phyloP scores from a whole-genome alignment of 2,113 vertebrate genomes.

The Gavialis gangeticus region DNA sequence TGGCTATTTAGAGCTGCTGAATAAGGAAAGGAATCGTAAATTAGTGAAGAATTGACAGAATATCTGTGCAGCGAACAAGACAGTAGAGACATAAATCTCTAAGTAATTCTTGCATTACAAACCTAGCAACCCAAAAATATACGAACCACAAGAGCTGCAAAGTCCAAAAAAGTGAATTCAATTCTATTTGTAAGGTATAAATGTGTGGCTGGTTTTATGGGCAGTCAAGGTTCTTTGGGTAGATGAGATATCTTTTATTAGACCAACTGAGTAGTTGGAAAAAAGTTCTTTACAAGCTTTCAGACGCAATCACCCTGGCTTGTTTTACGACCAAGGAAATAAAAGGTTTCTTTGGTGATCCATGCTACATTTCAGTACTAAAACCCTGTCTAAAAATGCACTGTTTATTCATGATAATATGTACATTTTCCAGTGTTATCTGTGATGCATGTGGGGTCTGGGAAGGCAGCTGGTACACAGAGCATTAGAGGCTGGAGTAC shows the following conservation, averaged over 20 bases:
- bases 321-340: not conserved
- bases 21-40: not conserved
- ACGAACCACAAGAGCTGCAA: not conserved
- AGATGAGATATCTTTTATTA: too few relatives aligned
- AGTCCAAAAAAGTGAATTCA: not conserved
- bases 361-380: not conserved
- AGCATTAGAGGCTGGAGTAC: not conserved
- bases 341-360: not conserved
- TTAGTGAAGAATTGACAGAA: not conserved
- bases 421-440: not conserved
- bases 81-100: not conserved
- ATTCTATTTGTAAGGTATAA: not conserved
- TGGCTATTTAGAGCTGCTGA: not conserved
- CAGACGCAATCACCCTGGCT: not conserved
- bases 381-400: not conserved
- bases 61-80: not conserved
- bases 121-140: not conserved
- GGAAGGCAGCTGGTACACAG: not conserved
- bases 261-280: too few relatives aligned
- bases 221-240: too few relatives aligned
- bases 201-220: not conserved
- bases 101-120: not conserved
- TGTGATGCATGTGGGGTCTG: not conserved
- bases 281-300: too few relatives aligned
- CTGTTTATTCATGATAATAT: accelerated